These are phyloP conservation scores for Latrodectus hesperus DNA, from an alignment of 2,888 invertebrate species.

Conservation along the genomic window DNA sequence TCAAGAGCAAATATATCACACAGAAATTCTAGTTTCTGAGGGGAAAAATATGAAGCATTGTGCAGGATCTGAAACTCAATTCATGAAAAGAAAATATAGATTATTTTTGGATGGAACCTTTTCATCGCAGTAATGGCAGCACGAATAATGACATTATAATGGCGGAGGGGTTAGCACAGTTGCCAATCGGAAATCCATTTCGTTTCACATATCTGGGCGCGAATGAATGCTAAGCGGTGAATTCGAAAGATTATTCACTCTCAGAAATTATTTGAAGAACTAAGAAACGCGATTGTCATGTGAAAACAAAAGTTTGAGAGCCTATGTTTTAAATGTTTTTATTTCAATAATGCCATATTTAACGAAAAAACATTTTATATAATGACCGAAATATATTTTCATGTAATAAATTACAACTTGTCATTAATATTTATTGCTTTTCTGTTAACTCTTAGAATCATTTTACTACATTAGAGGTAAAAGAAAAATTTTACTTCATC, in stretches of 20 bases:
- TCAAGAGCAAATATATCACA: background rate
- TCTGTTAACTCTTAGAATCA: too few relatives aligned
- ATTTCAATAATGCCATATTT: too few relatives aligned
- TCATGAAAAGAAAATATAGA: background rate
- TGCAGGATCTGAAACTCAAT: background rate
- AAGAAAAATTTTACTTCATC: too few relatives aligned
- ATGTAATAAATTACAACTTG: too few relatives aligned
- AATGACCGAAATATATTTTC: too few relatives aligned
- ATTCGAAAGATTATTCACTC: background rate
- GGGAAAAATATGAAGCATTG: background rate
- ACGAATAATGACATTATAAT: background rate
- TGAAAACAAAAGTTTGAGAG: too few relatives aligned
- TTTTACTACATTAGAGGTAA: too few relatives aligned
- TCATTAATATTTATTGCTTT: too few relatives aligned
- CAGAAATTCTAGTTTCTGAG: background rate
- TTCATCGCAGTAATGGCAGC: background rate
- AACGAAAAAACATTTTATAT: too few relatives aligned
- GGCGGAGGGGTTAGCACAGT: background rate
- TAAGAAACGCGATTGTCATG: too few relatives aligned
- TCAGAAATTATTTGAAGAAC: too few relatives aligned
- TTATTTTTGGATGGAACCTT: background rate
- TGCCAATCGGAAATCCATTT: background rate
- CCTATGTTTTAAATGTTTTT: too few relatives aligned
- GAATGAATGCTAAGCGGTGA: background rate
- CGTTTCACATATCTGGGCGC: background rate